phyloP scores from a whole-genome alignment of 2,888 invertebrate genomes.

The Apotomis betuletana region DNA sequence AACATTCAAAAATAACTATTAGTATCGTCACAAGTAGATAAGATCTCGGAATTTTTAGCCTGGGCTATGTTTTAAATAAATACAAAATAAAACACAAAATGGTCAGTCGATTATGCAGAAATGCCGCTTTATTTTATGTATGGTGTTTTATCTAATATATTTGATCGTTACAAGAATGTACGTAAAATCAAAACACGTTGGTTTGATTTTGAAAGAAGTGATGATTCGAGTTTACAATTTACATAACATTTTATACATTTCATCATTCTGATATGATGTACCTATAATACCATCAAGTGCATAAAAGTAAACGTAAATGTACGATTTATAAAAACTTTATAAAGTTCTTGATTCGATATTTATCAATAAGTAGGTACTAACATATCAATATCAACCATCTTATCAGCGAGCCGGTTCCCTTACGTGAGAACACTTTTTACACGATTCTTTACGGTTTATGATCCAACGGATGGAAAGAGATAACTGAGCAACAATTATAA shows the following conservation, averaged over 20 bases:
- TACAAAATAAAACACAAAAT: slow-evolving; percentile 34
- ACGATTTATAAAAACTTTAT: neutral
- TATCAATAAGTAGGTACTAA: neutral
- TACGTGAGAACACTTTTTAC: neutral
- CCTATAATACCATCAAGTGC: neutral
- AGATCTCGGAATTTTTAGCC: slow-evolving; percentile 27
- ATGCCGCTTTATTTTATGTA: slow-evolving; percentile 34
- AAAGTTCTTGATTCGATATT: neutral
- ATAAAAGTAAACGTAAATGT: neutral
- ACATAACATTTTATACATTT: neutral
- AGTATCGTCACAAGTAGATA: slow-evolving; percentile 24
- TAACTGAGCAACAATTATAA: neutral
- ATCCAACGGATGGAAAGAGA: neutral
- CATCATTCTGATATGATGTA: neutral
- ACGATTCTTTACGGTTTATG: neutral
- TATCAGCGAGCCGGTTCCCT: neutral
- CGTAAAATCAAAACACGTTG: neutral
- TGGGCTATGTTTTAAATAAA: slow-evolving; percentile 35
- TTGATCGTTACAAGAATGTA: slow-evolving; percentile 32
- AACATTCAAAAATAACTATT: slow-evolving; percentile 14
- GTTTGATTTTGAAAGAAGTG: neutral
- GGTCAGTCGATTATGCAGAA: slow-evolving; percentile 37
- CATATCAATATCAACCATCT: neutral
- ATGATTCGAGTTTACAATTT: neutral
- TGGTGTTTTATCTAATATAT: slow-evolving; percentile 24